Conservation (phyloP, 1,140 invertebrate species). For the Rhagoletis pomonella region DNA sequence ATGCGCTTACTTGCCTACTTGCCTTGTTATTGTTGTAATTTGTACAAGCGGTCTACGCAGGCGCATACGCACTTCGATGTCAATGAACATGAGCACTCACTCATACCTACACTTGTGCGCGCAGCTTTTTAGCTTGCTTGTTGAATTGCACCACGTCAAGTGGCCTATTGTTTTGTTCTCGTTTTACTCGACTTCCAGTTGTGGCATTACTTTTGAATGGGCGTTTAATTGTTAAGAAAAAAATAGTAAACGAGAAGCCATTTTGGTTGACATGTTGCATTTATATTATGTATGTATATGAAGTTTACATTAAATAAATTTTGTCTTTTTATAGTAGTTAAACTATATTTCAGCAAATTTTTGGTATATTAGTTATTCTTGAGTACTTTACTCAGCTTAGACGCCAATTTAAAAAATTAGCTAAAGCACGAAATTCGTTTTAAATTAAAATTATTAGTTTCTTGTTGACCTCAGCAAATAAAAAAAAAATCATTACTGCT, state of each 20-base stretch:
- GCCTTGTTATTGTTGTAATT: neutral
- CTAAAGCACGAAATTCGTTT: neutral
- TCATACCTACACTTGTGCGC: too few species aligned
- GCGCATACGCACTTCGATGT: neutral
- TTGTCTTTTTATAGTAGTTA: neutral
- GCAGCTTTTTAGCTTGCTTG: too few species aligned
- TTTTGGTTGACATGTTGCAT: constrained; percentile 16
- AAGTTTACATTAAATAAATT: neutral
- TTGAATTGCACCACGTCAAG: neutral
- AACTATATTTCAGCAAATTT: neutral
- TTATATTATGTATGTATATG: neutral
- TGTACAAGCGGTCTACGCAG: neutral
- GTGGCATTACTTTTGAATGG: neutral
- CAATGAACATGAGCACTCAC: neutral
- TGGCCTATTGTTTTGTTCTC: neutral
- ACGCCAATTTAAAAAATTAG: neutral
- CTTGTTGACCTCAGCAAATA: neutral
- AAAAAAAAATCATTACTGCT: neutral
- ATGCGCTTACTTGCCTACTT: neutral
- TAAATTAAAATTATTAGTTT: constrained; percentile 1
- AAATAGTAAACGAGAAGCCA: neutral
- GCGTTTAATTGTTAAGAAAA: neutral
- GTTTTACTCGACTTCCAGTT: neutral
- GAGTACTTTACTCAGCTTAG: neutral
- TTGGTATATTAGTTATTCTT: neutral